Evolutionary conservation across 2,113 vertebrate species (phyloP), one percentile per base, ranked within the genome.

Genomic region (Beaufortia kweichowensis): DNA sequence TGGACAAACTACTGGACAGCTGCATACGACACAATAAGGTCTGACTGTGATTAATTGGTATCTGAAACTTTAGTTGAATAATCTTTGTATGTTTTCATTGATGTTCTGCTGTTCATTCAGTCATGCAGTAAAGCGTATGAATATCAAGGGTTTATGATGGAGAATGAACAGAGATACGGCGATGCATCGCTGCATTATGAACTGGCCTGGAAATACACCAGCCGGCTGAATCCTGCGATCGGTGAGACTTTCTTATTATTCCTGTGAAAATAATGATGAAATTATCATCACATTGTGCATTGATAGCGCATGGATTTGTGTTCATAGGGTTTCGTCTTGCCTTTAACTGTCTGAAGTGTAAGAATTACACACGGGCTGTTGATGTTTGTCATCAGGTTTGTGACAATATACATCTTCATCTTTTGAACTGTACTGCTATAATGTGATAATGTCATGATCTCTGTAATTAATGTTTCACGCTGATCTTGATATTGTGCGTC

Each of bases 51-150:
- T 12, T 24, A 3, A 43, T 23, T 23, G 1, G 6, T 21, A 2
- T 46, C 26, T 11, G 8, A 14, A 11, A 65, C 33, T 15, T 35
- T 1, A 7, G 6, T 21, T 8, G 12, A n/a, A 14, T 26, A 23
- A 28, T 3, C 15, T 28, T 28, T 17, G 4, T 65, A 19, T 41
- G 9, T 65, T 63, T 8, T 63, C 6, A 14, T 6, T 26, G 7
- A 3, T 15, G 4, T 4, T 46, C 15, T 35, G 3, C 17, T 33
- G 21, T 50, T 43, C 46, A 66, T 68, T 28, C 76, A 94, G 93
- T 92, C 92, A 19, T 93, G 93, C 72, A 85, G 81, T 77, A 92
- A 89, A 84, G 93, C 92, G 55, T 93, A 92, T 1, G 93, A 94
- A 82, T 93, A 91, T 75, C 75, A 89, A 75, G 93, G 93, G 57